These are phyloP conservation scores for Orientallactaga bullata DNA, from an alignment of 2,113 vertebrate species.

Conservation along the genomic window DNA sequence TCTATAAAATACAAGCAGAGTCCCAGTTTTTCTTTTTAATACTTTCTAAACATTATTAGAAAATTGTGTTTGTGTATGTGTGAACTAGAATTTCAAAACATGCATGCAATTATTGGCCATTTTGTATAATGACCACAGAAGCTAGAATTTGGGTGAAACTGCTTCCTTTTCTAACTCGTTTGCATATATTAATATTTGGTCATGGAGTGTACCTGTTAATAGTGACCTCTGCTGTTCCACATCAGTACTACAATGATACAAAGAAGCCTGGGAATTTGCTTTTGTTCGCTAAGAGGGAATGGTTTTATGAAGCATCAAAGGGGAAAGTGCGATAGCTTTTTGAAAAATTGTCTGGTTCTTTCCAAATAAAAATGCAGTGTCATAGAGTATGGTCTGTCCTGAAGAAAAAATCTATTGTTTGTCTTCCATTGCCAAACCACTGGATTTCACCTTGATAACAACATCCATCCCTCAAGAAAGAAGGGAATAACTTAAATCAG, in stretches of 20 bases:
- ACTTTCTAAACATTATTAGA: not conserved
- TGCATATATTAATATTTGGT: slow-evolving; percentile 66
- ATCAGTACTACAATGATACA: slow-evolving; percentile 53
- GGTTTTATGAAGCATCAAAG: slow-evolving; percentile 30
- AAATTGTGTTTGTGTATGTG: not conserved
- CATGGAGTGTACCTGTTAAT: slow-evolving; percentile 53
- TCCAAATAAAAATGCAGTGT: not conserved
- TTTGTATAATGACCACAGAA: not conserved
- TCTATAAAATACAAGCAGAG: not conserved
- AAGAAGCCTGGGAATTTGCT: not conserved
- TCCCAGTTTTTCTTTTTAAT: not conserved
- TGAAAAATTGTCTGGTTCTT: slow-evolving; percentile 6
- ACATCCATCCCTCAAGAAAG: not conserved
- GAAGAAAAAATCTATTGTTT: slow-evolving; percentile 24
- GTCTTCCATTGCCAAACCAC: not conserved
- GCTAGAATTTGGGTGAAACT: slow-evolving; percentile 11
- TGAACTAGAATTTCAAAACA: not conserved
- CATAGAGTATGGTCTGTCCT: not conserved
- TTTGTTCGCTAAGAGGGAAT: not conserved
- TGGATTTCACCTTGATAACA: not conserved
- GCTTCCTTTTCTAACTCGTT: slow-evolving; percentile 25
- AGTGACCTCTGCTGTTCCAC: slow-evolving; percentile 77
- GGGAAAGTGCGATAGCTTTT: not conserved
- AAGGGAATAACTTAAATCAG: not conserved
- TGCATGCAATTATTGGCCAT: not conserved